Conservation (phyloP, 1,140 invertebrate genomes). For the Danaus melanippus region DNA sequence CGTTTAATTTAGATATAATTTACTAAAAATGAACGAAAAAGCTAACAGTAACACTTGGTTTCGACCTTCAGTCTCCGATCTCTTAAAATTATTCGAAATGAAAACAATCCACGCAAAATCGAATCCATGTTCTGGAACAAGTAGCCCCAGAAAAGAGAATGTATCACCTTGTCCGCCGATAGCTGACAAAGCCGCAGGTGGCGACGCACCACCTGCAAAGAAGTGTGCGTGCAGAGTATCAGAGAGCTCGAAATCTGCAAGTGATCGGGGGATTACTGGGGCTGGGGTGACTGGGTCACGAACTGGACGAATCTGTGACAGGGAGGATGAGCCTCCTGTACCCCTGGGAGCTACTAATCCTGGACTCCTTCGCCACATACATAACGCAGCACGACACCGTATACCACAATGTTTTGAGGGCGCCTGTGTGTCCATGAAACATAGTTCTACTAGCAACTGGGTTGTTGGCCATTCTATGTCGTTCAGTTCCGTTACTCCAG, state of each 20-base stretch:
- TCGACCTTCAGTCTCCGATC: constrained; percentile 23
- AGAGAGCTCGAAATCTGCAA: constrained; percentile 26
- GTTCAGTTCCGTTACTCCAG: constrained; percentile 60
- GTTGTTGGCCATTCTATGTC: constrained; percentile 53
- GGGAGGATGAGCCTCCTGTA: constrained; percentile 31
- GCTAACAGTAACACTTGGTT: constrained; percentile 15
- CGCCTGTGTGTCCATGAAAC: constrained; percentile 46
- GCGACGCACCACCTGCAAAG: constrained; percentile 29
- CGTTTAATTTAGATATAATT: constrained; percentile 27
- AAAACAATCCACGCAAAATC: constrained; percentile 49
- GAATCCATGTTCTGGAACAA: constrained; percentile 29
- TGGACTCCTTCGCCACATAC: constrained; percentile 54
- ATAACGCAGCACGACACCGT: constrained; percentile 53
- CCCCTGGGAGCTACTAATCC: constrained; percentile 42
- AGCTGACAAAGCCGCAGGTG: constrained; percentile 27
- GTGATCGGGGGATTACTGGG: constrained; percentile 54
- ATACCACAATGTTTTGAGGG: constrained; percentile 63
- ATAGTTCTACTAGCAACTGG: constrained; percentile 49
- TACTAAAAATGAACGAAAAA: constrained; percentile 18
- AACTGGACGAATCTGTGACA: constrained; percentile 28
- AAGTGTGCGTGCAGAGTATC: constrained; percentile 28
- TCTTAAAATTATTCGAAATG: constrained; percentile 41
- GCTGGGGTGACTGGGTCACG: constrained; percentile 59
- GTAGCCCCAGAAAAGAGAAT: constrained; percentile 32
- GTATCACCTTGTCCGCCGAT: constrained; percentile 10